phyloP scores from a whole-genome alignment of 2,888 invertebrate species.

The Cotesia congregata region DNA sequence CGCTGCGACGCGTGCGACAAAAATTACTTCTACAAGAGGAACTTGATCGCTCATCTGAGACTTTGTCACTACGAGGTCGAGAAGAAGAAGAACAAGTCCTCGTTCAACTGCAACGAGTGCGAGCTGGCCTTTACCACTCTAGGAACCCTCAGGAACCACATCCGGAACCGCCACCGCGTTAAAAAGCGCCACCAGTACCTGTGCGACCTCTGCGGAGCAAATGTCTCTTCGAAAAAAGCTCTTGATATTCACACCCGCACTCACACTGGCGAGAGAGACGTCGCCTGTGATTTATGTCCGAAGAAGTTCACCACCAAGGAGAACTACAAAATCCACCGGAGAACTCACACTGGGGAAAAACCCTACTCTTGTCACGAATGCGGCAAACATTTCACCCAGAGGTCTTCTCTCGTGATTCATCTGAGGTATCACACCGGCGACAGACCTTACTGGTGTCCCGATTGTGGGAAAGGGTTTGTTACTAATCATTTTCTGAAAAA shows the following conservation, averaged over 20 bases:
- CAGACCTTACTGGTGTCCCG: constrained; percentile 59
- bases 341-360: constrained; percentile 62
- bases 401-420: constrained; percentile 62
- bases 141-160: constrained; percentile 52
- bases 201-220: constrained; percentile 61
- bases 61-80: constrained; percentile 48
- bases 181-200: constrained; percentile 50
- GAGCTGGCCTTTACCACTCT: constrained; percentile 54
- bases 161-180: constrained; percentile 55
- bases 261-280: constrained; percentile 57
- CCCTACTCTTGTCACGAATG: constrained; percentile 63
- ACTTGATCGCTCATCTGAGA: constrained; percentile 59
- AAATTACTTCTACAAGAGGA: constrained; percentile 61
- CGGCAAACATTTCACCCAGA: constrained; percentile 63
- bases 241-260: constrained; percentile 54
- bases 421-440: constrained; percentile 63
- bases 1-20: constrained; percentile 60
- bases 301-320: constrained; percentile 58
- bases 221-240: constrained; percentile 54
- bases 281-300: constrained; percentile 56
- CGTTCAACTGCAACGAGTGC: constrained; percentile 57
- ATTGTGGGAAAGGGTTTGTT: constrained; percentile 62
- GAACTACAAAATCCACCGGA: constrained; percentile 58
- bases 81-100: constrained; percentile 15
- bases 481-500: constrained; percentile 58